Base-by-base conservation (phyloP, 2,113 vertebrate species). In the Silurus asotus region DNA sequence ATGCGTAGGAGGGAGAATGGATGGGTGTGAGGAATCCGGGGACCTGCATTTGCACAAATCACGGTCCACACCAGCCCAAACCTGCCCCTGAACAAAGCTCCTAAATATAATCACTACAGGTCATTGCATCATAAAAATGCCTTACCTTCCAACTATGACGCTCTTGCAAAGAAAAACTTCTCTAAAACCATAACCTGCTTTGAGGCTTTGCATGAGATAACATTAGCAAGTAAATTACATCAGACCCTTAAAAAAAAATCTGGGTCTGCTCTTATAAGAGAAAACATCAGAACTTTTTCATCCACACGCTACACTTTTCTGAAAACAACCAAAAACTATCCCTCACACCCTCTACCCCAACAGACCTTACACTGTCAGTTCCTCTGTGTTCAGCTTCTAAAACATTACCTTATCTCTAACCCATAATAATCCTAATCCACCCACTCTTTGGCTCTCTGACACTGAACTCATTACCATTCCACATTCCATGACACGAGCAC, bases 81-180 rank as follows among this genome's bases (percentile, higher is more conserved):
- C 76, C 75, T 80, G 75, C 76, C 72, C 76, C 51, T 56, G 25
- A 55, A 79, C 84, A 80, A 77, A 51, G n/a, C n/a, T 28, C 61
- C 61, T 65, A 81, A 81, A 81, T 81, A 81, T 25, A 81, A 65
- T 81, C 58, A 64, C 61, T 62, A 65, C 80, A 81, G 59, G 80
- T 65, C 48, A 81, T 65, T 81, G 61, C 80, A 81, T 81, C 80
- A 65, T 53, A 81, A 81, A 81, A 81, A 81, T 65, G 61, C 80
- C 45, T 78, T 51, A 65, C 83, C 49, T 55, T 85, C 20, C 75
- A 61, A 78, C 23, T 64, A 61, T 56, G 28, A 58, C 37, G 28
- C 10, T 67, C 48, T 6, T 67, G 75, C 49, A 78, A 70, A 61
- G n/a, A 72, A 82, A 76, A 53, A 53, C 11, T 67, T 77, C 59